Base-by-base conservation (phyloP, 2,797 vertebrate species). In the Garrulus glandarius region DNA sequence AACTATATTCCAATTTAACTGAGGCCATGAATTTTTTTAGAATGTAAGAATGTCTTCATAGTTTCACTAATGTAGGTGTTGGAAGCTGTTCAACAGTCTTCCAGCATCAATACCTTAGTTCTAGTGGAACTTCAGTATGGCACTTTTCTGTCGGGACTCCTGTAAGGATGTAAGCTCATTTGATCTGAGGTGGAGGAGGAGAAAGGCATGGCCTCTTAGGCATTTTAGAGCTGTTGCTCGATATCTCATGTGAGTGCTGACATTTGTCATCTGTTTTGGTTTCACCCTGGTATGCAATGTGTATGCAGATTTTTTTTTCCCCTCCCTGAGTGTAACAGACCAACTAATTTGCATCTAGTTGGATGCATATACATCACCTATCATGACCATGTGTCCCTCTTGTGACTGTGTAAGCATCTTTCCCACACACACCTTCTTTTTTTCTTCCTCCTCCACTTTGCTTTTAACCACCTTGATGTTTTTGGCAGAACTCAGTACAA, bases 361-460 rank as follows among this genome's bases (percentile, higher is more conserved):
- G 39, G 14, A 32, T 49, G 20, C 5, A 21, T 34, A 21, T 11
- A 29, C 12, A 7, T 75, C 30, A 17, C 32, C 32, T 76, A 13
- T 23, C 12, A 18, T 47, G 70, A 67, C 32, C 12, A 32, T 3
- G 0, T 56, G 21, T 79, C 8, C 13, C 9, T 63, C 9, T 57
- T 55, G 52, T 44, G 63, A 29, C 26, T 50, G 8, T 65, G 21
- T 37, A 53, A 64, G 9, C 22, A 30, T 41, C 67, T 69, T 30
- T 10, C 3, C 12, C 11, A 0, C 19, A 14, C 8, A 3, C 2
- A 6, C 1, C 3, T 18, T 30, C 16, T 55, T 12, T 52, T 29
- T 49, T 22, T 8, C 13, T 37, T 50, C 29, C 9, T 20, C 13
- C 4, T 14, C 11, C 1, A 2, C 2, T 11, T 44, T 68, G 39